phyloP scores from a whole-genome alignment of 1,140 invertebrate species.

The Heliothis subflexa region DNA sequence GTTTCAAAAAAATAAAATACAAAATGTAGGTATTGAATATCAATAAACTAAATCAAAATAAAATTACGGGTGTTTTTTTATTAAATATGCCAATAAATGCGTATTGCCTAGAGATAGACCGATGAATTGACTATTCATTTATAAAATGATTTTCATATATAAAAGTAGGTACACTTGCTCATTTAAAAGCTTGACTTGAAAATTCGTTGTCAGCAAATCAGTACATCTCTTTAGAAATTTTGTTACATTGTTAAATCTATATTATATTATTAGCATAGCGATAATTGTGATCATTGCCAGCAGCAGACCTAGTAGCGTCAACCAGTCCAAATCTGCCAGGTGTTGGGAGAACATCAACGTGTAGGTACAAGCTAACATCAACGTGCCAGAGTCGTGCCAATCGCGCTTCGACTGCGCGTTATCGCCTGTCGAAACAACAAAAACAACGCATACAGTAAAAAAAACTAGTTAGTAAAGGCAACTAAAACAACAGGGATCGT shows the following conservation, averaged over 20 bases:
- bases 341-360: slow-evolving; percentile 88
- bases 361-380: slow-evolving; percentile 89
- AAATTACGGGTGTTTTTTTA: neutral
- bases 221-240: neutral
- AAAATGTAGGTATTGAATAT: neutral
- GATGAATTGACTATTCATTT: neutral
- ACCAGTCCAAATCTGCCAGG: slow-evolving; percentile 88
- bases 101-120: neutral
- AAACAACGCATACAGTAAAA: slow-evolving; percentile 69
- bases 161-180: neutral
- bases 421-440: slow-evolving; percentile 76
- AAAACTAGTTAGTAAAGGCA: slow-evolving; percentile 59
- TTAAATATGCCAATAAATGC: slow-evolving; percentile 27
- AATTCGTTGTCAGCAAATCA: neutral
- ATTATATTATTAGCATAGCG: slow-evolving; percentile 87
- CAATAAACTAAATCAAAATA: neutral
- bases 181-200: neutral
- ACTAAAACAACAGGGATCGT: slow-evolving; percentile 47
- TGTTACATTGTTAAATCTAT: slow-evolving; percentile 35
- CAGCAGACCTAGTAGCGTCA: slow-evolving; percentile 89
- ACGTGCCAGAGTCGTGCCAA: slow-evolving; percentile 87
- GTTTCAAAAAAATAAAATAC: slow-evolving; percentile 18
- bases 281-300: slow-evolving; percentile 90
- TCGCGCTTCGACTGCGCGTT: slow-evolving; percentile 81
- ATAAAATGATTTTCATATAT: neutral